Conservation (phyloP, 2,797 vertebrate species). For the Danio aesculapii region DNA sequence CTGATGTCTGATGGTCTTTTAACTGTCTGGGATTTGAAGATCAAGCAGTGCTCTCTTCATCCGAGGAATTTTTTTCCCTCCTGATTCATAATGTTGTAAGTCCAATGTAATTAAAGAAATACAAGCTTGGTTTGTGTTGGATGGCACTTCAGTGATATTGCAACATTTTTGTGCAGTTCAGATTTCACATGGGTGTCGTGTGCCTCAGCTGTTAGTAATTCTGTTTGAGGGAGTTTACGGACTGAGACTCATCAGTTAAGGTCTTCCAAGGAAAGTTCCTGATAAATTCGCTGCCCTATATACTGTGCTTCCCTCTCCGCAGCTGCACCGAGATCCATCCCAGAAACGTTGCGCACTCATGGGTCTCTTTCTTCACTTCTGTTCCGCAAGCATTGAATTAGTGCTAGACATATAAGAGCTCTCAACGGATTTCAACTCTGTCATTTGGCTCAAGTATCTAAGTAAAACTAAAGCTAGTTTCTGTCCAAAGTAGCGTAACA, state of each 20-base stretch:
- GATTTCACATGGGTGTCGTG: slow-evolving; percentile 13
- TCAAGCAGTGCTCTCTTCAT: slow-evolving; percentile 38
- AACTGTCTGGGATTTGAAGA: slow-evolving; percentile 48
- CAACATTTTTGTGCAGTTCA: slow-evolving; percentile 7
- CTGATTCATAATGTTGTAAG: slow-evolving; percentile 15
- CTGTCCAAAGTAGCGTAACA: slow-evolving; percentile 33
- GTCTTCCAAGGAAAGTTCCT: slow-evolving; percentile 35
- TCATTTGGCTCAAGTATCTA: slow-evolving; percentile 50
- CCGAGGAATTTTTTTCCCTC: slow-evolving; percentile 1
- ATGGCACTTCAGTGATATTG: slow-evolving; percentile 27
- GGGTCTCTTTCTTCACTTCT: slow-evolving; percentile 43
- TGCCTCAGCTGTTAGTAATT: slow-evolving; percentile 47
- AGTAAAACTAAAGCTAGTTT: slow-evolving; percentile 45
- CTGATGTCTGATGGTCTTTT: slow-evolving; percentile 54
- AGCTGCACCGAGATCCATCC: slow-evolving; percentile 38
- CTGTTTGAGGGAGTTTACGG: slow-evolving; percentile 28
- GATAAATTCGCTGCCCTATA: slow-evolving; percentile 43
- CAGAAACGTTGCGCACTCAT: slow-evolving; percentile 34
- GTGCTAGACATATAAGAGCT: slow-evolving; percentile 43
- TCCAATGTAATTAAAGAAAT: slow-evolving; percentile 40
- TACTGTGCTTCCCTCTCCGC: slow-evolving; percentile 26
- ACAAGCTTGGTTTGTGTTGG: slow-evolving; percentile 40
- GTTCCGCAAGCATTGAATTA: slow-evolving; percentile 49
- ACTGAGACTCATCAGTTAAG: slow-evolving; percentile 37
- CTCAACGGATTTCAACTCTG: slow-evolving; percentile 37